Evolutionary conservation across 2,888 invertebrate species (phyloP).

Genomic region (Sympetrum striolatum): DNA sequence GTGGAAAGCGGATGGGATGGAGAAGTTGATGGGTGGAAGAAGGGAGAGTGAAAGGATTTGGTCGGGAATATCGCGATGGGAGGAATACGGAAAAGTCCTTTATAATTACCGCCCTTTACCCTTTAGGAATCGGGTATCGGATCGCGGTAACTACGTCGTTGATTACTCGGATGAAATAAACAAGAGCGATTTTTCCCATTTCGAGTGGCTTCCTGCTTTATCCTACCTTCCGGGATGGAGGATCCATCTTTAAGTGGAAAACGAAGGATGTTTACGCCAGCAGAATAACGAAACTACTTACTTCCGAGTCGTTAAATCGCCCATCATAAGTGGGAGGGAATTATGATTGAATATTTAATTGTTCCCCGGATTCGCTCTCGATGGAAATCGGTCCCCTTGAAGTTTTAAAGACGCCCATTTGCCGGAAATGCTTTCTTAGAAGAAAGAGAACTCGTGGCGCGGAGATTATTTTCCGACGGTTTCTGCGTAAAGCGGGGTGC

Average conservation of each 20-base stretch:
- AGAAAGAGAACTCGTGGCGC: not conserved
- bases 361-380: not conserved
- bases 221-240: not conserved
- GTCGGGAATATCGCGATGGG: not conserved
- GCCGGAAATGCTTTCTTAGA: not conserved
- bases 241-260: not conserved
- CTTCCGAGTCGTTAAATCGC: not conserved
- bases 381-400: not conserved
- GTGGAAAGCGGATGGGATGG: constrained; percentile 16
- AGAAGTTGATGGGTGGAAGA: not conserved
- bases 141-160: constrained; percentile 18
- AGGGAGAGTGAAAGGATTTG: not conserved
- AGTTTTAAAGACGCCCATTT: not conserved
- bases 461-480: not conserved
- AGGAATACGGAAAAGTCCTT: not conserved
- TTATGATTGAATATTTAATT: not conserved
- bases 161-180: constrained; percentile 8
- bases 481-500: not conserved
- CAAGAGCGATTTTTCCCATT: not conserved
- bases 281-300: not conserved
- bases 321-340: not conserved
- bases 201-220: not conserved
- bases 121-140: not conserved
- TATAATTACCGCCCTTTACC: constrained; percentile 8
- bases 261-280: not conserved